Base-by-base conservation (phyloP, 2,888 invertebrate genomes). In the Drosophila sordidula region DNA sequence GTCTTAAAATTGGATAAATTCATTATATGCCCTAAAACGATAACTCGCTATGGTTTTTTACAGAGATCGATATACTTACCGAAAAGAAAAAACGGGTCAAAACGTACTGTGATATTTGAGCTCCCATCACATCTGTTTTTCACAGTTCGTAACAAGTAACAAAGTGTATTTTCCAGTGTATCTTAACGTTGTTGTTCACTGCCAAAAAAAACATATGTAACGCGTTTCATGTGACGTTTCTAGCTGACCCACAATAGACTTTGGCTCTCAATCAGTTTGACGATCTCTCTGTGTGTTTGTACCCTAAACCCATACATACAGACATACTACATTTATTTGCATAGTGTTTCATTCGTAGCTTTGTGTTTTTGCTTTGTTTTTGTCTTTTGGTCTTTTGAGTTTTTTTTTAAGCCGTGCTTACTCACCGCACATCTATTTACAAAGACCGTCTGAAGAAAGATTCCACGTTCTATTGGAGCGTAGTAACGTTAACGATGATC, bases 161-260 rank as follows among this genome's bases (percentile, higher is more conserved):
- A 22, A 22, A 22, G 22, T 22, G 8, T 8, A 29, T 29, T 29
- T 29, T 29, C 29, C 8, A 56, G 55, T 42, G 64, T 64, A 63
- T 56, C 51, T 42, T 4, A 8, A 4, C 44, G 26, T 9, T 8
- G 34, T 45, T 5, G 44, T 34, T 11, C 3, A 5, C 5, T 6
- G 47, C 26, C 12, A 6, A 18, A 41, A 29, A 29, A 50, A 34
- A 18, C 2, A 8, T 16, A 16, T 6, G 11, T 16, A 39, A 25
- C 32, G 34, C 45, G 44, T 51, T 59, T 61, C 62, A 51, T 64
- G 51, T 45, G 36, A 26, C 29, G 38, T 50, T 55, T 34, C 34
- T 26, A 3, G 14, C 16, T 46, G 46, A 63, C 54, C 50, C 39
- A 62, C 49, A 71, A 45, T 39, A 18, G 18, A 25, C 6, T 16